These are phyloP conservation scores for Rhinopomastus cyanomelas DNA, from an alignment of 2,113 vertebrate genomes.

Conservation along the genomic window DNA sequence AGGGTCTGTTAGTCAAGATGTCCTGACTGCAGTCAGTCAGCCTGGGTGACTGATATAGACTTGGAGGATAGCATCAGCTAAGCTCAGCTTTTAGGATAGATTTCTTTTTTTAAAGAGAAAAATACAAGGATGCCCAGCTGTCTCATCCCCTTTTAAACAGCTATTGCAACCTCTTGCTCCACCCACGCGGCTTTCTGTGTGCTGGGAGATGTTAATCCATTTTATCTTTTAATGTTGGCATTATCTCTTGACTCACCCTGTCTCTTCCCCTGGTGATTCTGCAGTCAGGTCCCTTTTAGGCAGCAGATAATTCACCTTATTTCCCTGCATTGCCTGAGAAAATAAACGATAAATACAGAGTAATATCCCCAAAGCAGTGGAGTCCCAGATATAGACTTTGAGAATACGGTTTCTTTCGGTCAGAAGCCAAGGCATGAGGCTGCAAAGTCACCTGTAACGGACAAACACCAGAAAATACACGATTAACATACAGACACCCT, in stretches of 20 bases:
- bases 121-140: slow-evolving; percentile 3
- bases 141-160: slow-evolving; percentile 27
- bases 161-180: slow-evolving; percentile 26
- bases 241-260: slow-evolving; percentile 48
- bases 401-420: background rate
- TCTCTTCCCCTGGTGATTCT: slow-evolving; percentile 11
- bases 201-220: slow-evolving; percentile 50
- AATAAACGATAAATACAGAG: background rate
- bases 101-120: slow-evolving; percentile 5
- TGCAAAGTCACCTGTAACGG: background rate
- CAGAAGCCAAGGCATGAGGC: background rate
- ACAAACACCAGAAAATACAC: background rate
- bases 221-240: slow-evolving; percentile 63
- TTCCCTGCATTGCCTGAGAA: background rate
- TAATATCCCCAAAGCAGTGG: background rate
- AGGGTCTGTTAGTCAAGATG: background rate
- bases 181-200: background rate
- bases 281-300: background rate
- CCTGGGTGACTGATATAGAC: background rate
- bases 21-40: background rate
- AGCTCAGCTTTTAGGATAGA: slow-evolving; percentile 7
- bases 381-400: background rate
- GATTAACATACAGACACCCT: background rate
- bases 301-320: slow-evolving; percentile 20
- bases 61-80: background rate